A percentile compares a stretch with the other conserved stretches of the same genome.
phyloP scores from a whole-genome alignment of 2,113 vertebrate species.

The Leucosticte australis region DNA sequence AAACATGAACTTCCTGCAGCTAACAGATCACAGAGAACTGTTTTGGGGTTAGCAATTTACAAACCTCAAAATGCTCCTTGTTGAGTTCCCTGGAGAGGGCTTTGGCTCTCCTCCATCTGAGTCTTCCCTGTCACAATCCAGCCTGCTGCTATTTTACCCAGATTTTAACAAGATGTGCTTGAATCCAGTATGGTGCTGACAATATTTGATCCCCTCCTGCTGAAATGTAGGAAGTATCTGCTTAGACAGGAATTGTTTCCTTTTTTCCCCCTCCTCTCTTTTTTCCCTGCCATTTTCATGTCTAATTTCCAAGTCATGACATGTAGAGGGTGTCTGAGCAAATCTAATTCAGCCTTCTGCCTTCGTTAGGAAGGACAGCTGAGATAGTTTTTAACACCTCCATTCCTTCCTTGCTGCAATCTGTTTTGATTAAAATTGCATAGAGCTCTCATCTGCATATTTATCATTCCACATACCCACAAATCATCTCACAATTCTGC shows the following conservation, averaged over 20 bases:
- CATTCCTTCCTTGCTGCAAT: constrained; percentile 2
- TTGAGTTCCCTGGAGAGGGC: not conserved
- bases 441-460: constrained; percentile 29
- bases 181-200: not conserved
- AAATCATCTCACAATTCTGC: not conserved
- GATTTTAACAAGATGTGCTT: not conserved
- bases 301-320: constrained; percentile 35
- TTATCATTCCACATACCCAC: not conserved
- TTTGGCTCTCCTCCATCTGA: not conserved
- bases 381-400: constrained; percentile 34
- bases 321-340: constrained; percentile 3
- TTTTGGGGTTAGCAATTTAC: not conserved
- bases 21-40: not conserved
- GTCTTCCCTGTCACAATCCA: not conserved
- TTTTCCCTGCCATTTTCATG: not conserved
- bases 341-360: constrained; percentile 47
- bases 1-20: not conserved
- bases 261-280: rapidly evolving
- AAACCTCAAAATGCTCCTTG: not conserved
- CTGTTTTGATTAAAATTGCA: constrained; percentile 49
- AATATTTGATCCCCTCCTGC: not conserved
- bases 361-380: constrained; percentile 5
- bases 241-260: not conserved
- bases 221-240: not conserved
- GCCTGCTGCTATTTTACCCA: not conserved